Evolutionary conservation across 2,113 vertebrate species (phyloP), one percentile per base, ranked within the genome.

Genomic region (Gobius niger): DNA sequence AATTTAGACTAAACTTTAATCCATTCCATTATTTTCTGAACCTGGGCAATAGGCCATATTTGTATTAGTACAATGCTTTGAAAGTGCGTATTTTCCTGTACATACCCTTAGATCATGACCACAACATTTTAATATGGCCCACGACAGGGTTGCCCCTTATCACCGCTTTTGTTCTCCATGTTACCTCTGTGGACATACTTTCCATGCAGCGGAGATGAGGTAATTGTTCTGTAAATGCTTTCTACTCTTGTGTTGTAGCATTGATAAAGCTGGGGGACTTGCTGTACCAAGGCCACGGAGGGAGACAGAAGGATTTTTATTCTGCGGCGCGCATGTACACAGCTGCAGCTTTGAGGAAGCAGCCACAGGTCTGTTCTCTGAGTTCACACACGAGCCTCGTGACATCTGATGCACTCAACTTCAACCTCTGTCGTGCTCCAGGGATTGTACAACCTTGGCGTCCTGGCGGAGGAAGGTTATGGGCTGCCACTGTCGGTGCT

Each of bases 361-460:
- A 93, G 12, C 92, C 94, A 12, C 93, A 93, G 93, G 94, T 94
- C 70, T 9, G 54, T 2, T 49, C 63, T 66, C 53, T 7, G 52
- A 47, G 18, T 6, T 12, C 51, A 52, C 7, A 52, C n/a, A 4
- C 7, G 56, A 1, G 9, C 10, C 40, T 64, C 67, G 46, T 8
- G 63, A 13, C 18, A 5, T 6, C 53, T 13, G 4, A 56, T 6
- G 24, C 24, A 19, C 53, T 40, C 19, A 34, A 6, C 12, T 57
- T 2, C 14, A 10, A 15, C 12, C 34, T n/a, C 34, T 63, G 12
- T 41, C 74, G 5, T 63, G 62, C 72, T 66, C 47, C 76, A 94
- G 93, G 93, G 91, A 51, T 93, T 91, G 90, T 93, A 93, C 70
- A 93, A 87, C 85, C 88, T 94, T 24, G 93, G 92, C 18, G 71